Base-by-base conservation (phyloP, 2,113 vertebrate genomes). In the Phalacrocorax carbo region DNA sequence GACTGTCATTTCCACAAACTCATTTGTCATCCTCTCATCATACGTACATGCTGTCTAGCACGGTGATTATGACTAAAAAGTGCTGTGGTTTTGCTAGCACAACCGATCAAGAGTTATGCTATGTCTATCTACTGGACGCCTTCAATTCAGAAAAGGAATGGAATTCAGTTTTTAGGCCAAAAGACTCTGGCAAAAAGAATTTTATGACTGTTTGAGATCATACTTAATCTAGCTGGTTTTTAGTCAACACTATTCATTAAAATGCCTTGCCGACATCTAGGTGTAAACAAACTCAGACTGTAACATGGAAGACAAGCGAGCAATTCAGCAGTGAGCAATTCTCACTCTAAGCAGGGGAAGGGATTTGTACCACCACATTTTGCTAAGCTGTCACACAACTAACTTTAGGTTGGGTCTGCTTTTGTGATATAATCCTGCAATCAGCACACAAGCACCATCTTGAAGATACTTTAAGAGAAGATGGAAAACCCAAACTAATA, bases 401-500 rank as follows among this genome's bases (percentile, higher is more conserved):
- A 38, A 29, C 55, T 64, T 17, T 46, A 2, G 0, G 30, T 73
- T 38, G 5, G 48, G 26, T 92, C 91, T 97, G 96, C 92, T 96
- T 97, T 97, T 88, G 88, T 96, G 94, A 93, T 93, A 48, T 75
- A 96, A 95, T 92, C 91, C 83, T 71, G 57, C 81, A 62, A 95
- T 91, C 94, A 89, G 91, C 89, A 75, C 95, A 84, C 72, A 81
- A 92, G 83, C 68, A 93, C 90, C 90, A 93, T 73, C 80, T 49
- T 91, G 86, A 91, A 96, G 94, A 92, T 38, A 7, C 94, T 96
- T 94, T 18, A 86, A 75, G 84, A 78, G 91, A 15, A 88, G 88
- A 79, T n/a, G 90, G 92, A 97, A 96, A 96, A 97, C 83, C 85
- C 86, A 86, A 96, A 92, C 64, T 51, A 86, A 54, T 32, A 88